Evolutionary conservation across 2,888 invertebrate genomes (phyloP), one percentile per base, ranked within the genome.

Genomic region (Leuctra nigra): DNA sequence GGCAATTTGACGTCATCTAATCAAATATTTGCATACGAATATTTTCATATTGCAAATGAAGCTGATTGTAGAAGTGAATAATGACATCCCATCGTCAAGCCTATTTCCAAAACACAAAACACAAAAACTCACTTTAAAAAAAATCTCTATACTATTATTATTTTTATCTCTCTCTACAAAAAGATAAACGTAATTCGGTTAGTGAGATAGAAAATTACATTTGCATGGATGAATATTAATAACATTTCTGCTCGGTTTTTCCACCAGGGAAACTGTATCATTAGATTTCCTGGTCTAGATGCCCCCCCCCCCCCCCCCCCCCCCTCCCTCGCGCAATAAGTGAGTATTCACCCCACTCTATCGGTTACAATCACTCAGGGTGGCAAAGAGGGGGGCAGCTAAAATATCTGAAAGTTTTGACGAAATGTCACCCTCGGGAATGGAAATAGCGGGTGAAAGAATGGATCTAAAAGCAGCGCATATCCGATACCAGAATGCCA

Each of bases 191-290:
- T 35, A 22, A 50, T 50, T 50, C 35, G 50, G 50, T 50, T 50
- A 50, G 50, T 35, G 33, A 35, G 35, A 36, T 4, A 33, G 50
- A 50, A 50, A 50, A 50, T 50, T 50, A 50, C 50, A 50, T 50
- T 50, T 50, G 50, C 50, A 50, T 50, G 50, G 50, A 50, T 50
- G 50, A 50, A 50, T 50, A 50, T 50, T 50, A 50, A 50, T 50
- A 50, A 33, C 35, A 14, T 35, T 29, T 50, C 23, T 50, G 33
- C 22, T 23, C 23, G 44, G n/a, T 23, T 23, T 20, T 50, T 35
- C 50, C 50, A 50, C 18, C 35, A 50, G 35, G 14, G 13, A 22
- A 13, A 35, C 14, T 20, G 11, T 23, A 35, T 50, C 50, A 50
- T 50, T 50, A 50, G 50, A 50, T 50, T 50, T 50, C 50, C 50